Conservation (phyloP, 1,140 invertebrate genomes). For the Drosophila micromelanica region DNA sequence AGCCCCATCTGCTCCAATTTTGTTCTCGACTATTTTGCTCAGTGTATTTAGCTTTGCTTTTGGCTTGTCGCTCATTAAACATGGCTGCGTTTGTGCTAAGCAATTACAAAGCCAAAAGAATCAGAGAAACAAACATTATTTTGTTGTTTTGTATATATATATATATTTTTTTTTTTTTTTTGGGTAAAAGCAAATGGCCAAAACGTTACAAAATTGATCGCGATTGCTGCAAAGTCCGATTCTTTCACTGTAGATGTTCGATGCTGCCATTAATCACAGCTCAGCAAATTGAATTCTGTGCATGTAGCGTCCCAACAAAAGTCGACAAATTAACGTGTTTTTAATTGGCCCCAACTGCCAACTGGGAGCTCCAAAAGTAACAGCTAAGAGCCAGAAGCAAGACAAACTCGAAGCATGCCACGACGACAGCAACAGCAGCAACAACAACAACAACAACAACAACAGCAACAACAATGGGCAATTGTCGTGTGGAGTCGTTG, state of each 20-base stretch:
- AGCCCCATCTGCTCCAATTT: too few species aligned
- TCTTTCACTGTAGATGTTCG: constrained; percentile 4
- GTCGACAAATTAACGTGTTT: constrained; percentile 80
- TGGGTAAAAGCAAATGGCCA: constrained; percentile 15
- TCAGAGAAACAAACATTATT: constrained; percentile 16
- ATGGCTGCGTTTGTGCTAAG: constrained; percentile 51
- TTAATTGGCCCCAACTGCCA: constrained; percentile 53
- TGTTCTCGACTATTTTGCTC: neutral
- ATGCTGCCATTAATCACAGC: constrained; percentile 64
- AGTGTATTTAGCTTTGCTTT: constrained; percentile 19
- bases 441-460: constrained; percentile 31
- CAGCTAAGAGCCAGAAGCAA: constrained; percentile 33
- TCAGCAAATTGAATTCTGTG: constrained; percentile 74
- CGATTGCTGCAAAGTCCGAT: constrained; percentile 23
- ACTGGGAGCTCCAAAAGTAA: constrained; percentile 42
- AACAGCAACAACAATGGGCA: constrained; percentile 58
- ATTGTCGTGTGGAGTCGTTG: constrained; percentile 74
- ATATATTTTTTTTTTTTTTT: constrained; percentile 12
- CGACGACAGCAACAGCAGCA: constrained; percentile 34
- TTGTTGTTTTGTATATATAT: neutral
- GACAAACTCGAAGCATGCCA: constrained; percentile 30
- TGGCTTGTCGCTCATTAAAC: constrained; percentile 46
- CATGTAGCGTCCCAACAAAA: constrained; percentile 52
- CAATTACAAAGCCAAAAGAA: constrained; percentile 46
- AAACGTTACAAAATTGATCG: constrained; percentile 41